Evolutionary conservation across 2,797 vertebrate genomes (phyloP).

Genomic region (Catostomus latipinnis): DNA sequence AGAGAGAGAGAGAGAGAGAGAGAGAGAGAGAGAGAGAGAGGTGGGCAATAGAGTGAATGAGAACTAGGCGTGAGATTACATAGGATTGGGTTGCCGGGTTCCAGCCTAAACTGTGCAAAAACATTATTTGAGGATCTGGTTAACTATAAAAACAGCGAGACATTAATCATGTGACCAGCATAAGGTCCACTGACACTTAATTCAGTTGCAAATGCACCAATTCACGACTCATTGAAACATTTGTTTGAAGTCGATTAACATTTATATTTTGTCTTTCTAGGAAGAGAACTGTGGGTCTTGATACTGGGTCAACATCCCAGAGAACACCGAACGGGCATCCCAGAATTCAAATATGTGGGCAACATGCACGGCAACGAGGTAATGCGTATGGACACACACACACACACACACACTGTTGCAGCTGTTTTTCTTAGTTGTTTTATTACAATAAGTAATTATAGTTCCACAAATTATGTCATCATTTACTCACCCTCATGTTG

Average conservation of each 20-base stretch:
- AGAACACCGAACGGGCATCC: constrained; percentile 88
- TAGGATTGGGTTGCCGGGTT: constrained; percentile 54
- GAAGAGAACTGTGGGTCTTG: constrained; percentile 94
- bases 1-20: background rate
- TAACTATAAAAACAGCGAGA: constrained; percentile 33
- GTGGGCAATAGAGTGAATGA: background rate
- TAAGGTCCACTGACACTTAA: constrained; percentile 15
- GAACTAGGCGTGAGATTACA: constrained; percentile 27
- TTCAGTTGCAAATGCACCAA: constrained; percentile 41
- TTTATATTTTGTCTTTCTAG: constrained; percentile 74
- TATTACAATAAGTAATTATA: background rate
- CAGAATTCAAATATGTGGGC: constrained; percentile 96
- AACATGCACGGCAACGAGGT: constrained; percentile 99
- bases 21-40: background rate
- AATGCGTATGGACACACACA: constrained; percentile 44
- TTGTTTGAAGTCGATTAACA: constrained; percentile 40
- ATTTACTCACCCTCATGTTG: too few relatives aligned
- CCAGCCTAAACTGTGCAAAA: constrained; percentile 13
- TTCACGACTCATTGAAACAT: constrained; percentile 23
- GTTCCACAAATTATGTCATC: constrained; percentile 2
- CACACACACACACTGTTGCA: constrained; percentile 15
- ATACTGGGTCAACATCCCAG: constrained; percentile 86
- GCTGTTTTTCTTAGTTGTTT: constrained; percentile 1
- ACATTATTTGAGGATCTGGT: constrained; percentile 48
- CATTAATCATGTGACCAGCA: constrained; percentile 41